Conservation (phyloP, 2,113 vertebrate genomes). For the Chiloscyllium plagiosum region DNA sequence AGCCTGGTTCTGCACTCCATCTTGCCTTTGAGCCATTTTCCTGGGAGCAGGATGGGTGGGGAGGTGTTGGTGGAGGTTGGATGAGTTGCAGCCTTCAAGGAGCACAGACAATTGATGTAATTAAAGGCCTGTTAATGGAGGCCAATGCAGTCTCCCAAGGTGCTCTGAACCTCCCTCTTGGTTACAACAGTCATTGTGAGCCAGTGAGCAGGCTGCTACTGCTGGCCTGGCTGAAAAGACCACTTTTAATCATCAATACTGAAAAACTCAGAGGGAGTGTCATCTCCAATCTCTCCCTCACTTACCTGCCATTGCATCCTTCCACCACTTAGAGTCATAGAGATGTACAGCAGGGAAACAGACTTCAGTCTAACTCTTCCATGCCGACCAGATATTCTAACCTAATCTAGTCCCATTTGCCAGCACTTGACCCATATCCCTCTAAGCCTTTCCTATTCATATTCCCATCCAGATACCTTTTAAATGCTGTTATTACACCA, state of each 20-base stretch:
- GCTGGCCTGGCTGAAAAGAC: not conserved
- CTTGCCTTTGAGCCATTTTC: not conserved
- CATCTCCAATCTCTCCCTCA: not conserved
- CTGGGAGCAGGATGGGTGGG: not conserved
- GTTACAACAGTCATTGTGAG: not conserved
- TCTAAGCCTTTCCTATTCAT: no score
- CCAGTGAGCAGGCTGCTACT: not conserved
- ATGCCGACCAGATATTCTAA: no score
- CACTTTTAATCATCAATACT: not conserved
- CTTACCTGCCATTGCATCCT: not conserved
- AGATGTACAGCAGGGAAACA: no score
- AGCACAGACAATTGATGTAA: not conserved
- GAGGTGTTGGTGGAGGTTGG: no score
- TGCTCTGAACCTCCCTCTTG: no score
- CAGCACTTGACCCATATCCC: no score
- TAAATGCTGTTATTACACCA: no score
- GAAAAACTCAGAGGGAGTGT: not conserved
- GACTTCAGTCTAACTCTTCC: no score
- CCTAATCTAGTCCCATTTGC: no score
- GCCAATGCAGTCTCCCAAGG: no score
- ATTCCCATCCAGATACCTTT: no score
- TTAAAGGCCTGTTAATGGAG: no score
- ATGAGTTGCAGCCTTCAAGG: not conserved
- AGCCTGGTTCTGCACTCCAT: not conserved
- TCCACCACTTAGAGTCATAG: not conserved